These are phyloP conservation scores for Danio rerio DNA, from an alignment of 2,113 vertebrate species.

Conservation along the genomic window DNA sequence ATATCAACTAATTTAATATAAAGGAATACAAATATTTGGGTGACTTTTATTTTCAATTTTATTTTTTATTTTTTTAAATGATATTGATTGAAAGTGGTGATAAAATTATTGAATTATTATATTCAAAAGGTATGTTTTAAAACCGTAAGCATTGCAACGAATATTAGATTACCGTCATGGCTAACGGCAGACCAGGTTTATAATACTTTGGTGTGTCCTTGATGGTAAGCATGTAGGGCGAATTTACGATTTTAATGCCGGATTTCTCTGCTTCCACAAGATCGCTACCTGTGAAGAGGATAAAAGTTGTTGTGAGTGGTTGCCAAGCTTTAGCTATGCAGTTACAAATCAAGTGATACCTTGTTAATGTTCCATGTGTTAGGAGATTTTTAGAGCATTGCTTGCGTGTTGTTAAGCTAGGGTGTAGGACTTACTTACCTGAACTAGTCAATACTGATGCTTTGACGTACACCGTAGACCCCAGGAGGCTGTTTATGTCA, in stretches of 20 bases:
- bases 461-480: constrained; percentile 73
- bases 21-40: no score
- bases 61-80: no score
- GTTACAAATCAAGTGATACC: no score
- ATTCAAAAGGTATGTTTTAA: background rate
- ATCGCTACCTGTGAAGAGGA: constrained; percentile 82
- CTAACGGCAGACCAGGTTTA: constrained; percentile 87
- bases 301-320: background rate
- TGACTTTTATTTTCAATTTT: no score
- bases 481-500: constrained; percentile 64
- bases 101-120: no score
- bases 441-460: constrained; percentile 76
- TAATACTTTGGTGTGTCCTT: constrained; percentile 82
- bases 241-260: constrained; percentile 83
- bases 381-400: no score
- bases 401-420: no score
- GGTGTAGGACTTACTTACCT: constrained; percentile 61
- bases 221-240: constrained; percentile 86
- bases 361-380: no score
- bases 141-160: no score
- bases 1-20: no score
- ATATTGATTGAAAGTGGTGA: no score
- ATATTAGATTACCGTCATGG: constrained; percentile 66
- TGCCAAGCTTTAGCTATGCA: background rate
- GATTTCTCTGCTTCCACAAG: constrained; percentile 82